Evolutionary conservation across 2,888 invertebrate species (phyloP).

Genomic region (Tetropium fuscum): DNA sequence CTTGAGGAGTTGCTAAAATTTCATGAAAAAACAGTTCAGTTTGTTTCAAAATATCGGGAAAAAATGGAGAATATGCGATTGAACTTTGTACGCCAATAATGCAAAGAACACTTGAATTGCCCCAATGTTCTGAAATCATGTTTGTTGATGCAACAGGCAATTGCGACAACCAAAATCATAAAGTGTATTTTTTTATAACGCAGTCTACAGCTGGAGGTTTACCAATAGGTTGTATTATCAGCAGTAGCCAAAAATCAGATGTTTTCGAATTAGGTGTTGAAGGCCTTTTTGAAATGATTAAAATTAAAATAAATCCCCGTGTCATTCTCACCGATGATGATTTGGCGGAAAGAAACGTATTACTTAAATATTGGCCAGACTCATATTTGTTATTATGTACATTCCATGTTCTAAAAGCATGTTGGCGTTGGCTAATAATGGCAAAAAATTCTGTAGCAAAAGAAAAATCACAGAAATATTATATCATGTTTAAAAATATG

Average conservation of each 20-base stretch:
- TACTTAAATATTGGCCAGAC: conserved; percentile 18
- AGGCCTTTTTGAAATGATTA: conserved; percentile 25
- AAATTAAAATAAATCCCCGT: conserved; percentile 27
- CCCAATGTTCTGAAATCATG: conserved; percentile 35
- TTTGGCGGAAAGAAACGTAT: conserved; percentile 17
- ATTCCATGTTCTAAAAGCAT: conserved; percentile 9
- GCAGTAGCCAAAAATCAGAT: conserved; percentile 32
- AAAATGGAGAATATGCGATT: conserved; percentile 27
- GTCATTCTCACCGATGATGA: conserved; percentile 14
- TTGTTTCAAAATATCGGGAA: conserved; percentile 55
- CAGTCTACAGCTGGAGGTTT: conserved; percentile 37
- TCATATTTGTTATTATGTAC: conserved; percentile 14
- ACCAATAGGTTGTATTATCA: conserved; percentile 39
- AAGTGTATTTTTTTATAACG: conserved; percentile 40
- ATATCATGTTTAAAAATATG: conserved; percentile 15
- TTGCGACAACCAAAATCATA: conserved; percentile 37
- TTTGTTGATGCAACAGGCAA: conserved; percentile 38
- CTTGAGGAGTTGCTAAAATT: conserved; percentile 28
- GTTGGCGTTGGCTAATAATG: conserved; percentile 17
- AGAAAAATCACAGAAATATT: conserved; percentile 8
- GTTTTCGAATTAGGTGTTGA: conserved; percentile 22
- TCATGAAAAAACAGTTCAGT: conserved; percentile 28
- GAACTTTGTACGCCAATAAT: conserved; percentile 38
- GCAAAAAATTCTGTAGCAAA: conserved; percentile 11
- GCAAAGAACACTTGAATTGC: conserved; percentile 30